These are phyloP conservation scores for Megathymus violae DNA, from an alignment of 1,140 invertebrate genomes.

Conservation along the genomic window DNA sequence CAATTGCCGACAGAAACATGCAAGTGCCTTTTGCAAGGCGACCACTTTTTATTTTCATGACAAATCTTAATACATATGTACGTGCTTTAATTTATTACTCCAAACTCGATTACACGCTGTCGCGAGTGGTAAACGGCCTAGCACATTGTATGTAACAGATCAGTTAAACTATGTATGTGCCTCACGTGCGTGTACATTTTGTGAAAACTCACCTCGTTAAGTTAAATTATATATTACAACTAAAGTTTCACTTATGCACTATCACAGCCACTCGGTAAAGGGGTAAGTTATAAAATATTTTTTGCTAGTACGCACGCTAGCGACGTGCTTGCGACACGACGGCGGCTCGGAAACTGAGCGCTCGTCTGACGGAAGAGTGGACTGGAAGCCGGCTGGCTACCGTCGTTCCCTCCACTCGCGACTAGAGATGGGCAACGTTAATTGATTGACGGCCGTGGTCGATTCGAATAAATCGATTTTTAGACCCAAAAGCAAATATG, in stretches of 20 bases:
- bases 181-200: conserved; percentile 37
- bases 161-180: conserved; percentile 46
- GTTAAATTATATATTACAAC: conserved; percentile 37
- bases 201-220: conserved; percentile 45
- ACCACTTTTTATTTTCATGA: not conserved
- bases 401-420: conserved; percentile 35
- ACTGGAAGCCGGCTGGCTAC: conserved; percentile 17
- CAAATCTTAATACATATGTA: not conserved
- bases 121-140: conserved; percentile 20
- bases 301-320: conserved; percentile 35
- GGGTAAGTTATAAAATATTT: conserved; percentile 39
- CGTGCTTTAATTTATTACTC: conserved; percentile 11
- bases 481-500: too few species aligned
- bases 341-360: conserved; percentile 58
- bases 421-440: conserved; percentile 14
- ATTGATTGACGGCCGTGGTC: conserved; percentile 4
- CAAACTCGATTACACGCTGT: conserved; percentile 37
- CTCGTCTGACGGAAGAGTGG: not conserved
- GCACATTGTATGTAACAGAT: conserved; percentile 35
- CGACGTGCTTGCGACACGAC: conserved; percentile 43
- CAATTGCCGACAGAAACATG: not conserved
- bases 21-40: not conserved
- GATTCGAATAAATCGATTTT: conserved; percentile 1
- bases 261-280: conserved; percentile 65
- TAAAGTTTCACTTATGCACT: conserved; percentile 56